Evolutionary conservation across 2,797 vertebrate species (phyloP).

Genomic region (Centropyge bicolor): DNA sequence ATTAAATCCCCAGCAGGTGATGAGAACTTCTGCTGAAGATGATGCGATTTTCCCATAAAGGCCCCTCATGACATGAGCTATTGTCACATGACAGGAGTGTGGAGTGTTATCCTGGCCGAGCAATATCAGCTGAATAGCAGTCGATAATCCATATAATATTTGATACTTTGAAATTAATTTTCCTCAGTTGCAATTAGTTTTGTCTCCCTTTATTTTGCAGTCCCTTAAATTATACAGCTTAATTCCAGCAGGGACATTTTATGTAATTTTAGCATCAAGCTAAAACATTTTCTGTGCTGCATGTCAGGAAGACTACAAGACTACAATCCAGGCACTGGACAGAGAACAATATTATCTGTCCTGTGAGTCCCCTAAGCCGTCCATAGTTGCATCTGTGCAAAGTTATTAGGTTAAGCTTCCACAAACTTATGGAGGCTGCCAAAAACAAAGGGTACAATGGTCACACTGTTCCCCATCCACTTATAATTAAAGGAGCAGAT

Average conservation of each 20-base stretch:
- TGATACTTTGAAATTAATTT: not conserved
- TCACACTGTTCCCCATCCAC: slow-evolving; percentile 17
- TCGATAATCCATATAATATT: not conserved
- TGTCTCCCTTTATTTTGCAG: not conserved
- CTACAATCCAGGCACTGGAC: not conserved
- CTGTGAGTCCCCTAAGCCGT: slow-evolving; percentile 1
- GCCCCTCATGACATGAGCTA: slow-evolving; percentile 16
- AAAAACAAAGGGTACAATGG: slow-evolving; percentile 29
- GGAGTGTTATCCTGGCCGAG: slow-evolving; percentile 8
- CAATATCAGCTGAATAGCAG: slow-evolving; percentile 10
- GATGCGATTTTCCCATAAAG: slow-evolving; percentile 60
- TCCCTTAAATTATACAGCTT: not conserved
- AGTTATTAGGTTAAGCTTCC: slow-evolving; percentile 28
- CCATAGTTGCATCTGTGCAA: slow-evolving; percentile 11
- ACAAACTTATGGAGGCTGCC: not conserved
- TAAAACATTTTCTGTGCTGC: slow-evolving; percentile 2
- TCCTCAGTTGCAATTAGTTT: not conserved
- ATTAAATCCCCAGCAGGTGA: slow-evolving; percentile 73
- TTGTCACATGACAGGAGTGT: slow-evolving; percentile 45
- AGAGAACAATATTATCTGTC: slow-evolving; percentile 35
- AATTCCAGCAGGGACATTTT: slow-evolving; percentile 10
- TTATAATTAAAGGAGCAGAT: not conserved
- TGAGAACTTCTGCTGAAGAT: slow-evolving; percentile 57
- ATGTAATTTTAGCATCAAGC: not conserved
- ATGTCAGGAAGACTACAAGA: slow-evolving; percentile 16